Base-by-base conservation (phyloP, 2,888 invertebrate genomes). In the Hemithea aestivaria region DNA sequence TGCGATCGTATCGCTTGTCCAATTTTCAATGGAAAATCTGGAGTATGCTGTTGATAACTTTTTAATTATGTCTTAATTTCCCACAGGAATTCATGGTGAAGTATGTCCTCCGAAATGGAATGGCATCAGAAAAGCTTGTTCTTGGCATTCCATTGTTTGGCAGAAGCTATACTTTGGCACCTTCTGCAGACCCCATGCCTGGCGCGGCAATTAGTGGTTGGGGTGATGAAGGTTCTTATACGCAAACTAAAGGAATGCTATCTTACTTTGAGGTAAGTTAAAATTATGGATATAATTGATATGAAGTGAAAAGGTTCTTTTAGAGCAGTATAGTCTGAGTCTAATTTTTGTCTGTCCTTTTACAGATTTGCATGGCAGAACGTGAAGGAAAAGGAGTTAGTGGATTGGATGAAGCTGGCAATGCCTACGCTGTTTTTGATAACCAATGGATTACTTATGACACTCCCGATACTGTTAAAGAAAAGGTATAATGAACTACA, bases 381-480 rank as follows among this genome's bases (percentile, higher is more conserved):
- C 88, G 88, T 23, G 88, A 89, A 46, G 84, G 85, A n/a, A 81
- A 78, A 48, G 91, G 91, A 75, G 51, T 58, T 1, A 83, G 73
- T 30, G 80, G 83, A 8, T 66, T 88, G 7, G 93, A 93, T 56
- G 85, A 87, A 29, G 88, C 88, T 20, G 93, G 93, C 0, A 90
- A 92, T 8, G 91, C 93, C 0, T 93, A 88, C 56, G 85, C 90
- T 1, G 88, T 91, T 6, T 89, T 89, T 31, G 92, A 91, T 4
- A 92, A 94, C 63, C 94, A 95, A 56, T 95, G 95, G 95, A 88
- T 95, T 45, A 92, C 93, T 3, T 95, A 91, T 58, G 95, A 95
- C 47, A 92, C 94, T 54, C 88, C 88, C 0, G 78, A 88, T 8
- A 92, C 91, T 37, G 84, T 93, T 30, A 70, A 83, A 41, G 87